Percentiles rank a stretch among this genome's conserved stretches.
phyloP scores from a whole-genome alignment of 2,888 invertebrate genomes.

The Andrena chrysosceles region DNA sequence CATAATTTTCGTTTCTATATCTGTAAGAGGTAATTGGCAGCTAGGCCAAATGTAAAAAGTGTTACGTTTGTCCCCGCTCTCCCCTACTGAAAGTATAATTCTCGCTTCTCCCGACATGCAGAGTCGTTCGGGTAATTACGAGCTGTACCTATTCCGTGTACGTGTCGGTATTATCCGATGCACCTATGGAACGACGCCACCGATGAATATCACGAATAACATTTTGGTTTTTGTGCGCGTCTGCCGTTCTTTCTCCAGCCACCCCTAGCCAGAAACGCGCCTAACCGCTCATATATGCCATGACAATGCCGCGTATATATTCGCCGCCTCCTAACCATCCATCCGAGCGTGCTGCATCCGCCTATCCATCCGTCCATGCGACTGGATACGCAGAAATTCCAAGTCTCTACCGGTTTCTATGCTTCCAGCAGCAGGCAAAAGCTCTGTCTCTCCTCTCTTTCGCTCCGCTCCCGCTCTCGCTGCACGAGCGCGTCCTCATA shows the following conservation, averaged over 20 bases:
- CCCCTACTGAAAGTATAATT: no score
- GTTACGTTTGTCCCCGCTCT: no score
- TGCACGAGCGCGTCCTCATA: slow-evolving; percentile 65
- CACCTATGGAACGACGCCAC: slow-evolving; percentile 48
- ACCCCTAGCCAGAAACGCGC: slow-evolving; percentile 49
- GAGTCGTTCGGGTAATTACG: neutral
- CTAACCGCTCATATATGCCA: slow-evolving; percentile 62
- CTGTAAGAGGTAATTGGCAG: no score
- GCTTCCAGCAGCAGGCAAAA: slow-evolving; percentile 43
- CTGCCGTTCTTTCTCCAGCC: slow-evolving; percentile 39
- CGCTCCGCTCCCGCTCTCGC: slow-evolving; percentile 6
- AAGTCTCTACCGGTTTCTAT: slow-evolving; percentile 72
- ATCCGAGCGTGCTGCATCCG: slow-evolving; percentile 57
- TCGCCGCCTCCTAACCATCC: slow-evolving; percentile 59
- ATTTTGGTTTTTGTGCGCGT: slow-evolving; percentile 69
- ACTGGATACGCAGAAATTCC: slow-evolving; percentile 72
- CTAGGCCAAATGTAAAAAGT: no score
- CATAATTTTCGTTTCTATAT: no score
- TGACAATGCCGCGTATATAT: slow-evolving; percentile 64
- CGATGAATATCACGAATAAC: slow-evolving; percentile 75
- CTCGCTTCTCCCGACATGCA: neutral
- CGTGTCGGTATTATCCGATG: slow-evolving; percentile 43
- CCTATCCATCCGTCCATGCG: slow-evolving; percentile 63
- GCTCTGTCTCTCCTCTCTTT: slow-evolving; percentile 21
- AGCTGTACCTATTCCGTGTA: neutral